These are phyloP conservation scores for Leuciscus idus DNA, from an alignment of 2,113 vertebrate species.

Conservation along the genomic window DNA sequence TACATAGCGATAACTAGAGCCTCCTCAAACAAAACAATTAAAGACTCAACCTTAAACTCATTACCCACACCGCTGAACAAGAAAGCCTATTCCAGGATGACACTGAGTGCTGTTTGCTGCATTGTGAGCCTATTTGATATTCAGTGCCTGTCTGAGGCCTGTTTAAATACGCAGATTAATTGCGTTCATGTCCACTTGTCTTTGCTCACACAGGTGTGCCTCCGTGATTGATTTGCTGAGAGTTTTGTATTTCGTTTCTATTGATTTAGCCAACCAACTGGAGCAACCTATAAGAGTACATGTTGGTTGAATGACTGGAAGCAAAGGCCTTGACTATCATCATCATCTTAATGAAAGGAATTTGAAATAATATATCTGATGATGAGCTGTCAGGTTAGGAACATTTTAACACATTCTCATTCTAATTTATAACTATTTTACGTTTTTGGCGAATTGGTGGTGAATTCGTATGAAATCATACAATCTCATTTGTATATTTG, in stretches of 20 bases:
- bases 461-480: too few species aligned
- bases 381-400: too few species aligned
- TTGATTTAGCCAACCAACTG: constrained; percentile 23
- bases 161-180: constrained; percentile 12
- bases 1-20: constrained; percentile 18
- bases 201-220: constrained; percentile 38
- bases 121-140: constrained; percentile 27
- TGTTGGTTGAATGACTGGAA: not conserved
- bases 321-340: constrained; percentile 4
- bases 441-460: too few species aligned
- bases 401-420: too few species aligned
- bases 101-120: constrained; percentile 46
- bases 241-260: constrained; percentile 14
- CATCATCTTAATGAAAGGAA: not conserved
- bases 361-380: not conserved
- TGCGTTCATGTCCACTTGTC: constrained; percentile 43
- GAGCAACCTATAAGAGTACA: constrained; percentile 18
- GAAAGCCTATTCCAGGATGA: constrained; percentile 52
- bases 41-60: constrained; percentile 52
- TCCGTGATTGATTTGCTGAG: constrained; percentile 36
- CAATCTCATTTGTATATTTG: too few species aligned
- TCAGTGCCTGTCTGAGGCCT: constrained; percentile 18
- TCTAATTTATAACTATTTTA: too few species aligned
- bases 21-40: constrained; percentile 58
- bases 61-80: constrained; percentile 59